Evolutionary conservation across 2,113 vertebrate genomes (phyloP).

Genomic region (Aix galericulata): DNA sequence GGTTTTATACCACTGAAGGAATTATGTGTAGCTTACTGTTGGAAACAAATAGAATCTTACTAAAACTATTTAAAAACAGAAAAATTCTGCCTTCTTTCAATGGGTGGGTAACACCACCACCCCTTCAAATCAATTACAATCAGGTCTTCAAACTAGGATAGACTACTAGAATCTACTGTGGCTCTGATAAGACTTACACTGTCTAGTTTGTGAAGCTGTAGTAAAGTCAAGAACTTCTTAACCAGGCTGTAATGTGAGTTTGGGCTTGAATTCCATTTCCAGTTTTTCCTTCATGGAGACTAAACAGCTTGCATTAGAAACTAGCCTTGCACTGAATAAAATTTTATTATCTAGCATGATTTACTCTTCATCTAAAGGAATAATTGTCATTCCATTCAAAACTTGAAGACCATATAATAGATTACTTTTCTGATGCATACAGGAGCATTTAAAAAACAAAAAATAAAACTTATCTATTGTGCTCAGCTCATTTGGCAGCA

Average conservation of each 20-base stretch:
- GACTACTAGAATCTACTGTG: background rate
- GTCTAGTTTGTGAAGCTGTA: background rate
- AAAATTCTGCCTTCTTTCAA: background rate
- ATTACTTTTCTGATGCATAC: background rate
- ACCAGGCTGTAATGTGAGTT: background rate
- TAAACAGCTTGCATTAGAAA: background rate
- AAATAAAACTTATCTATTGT: fast-evolving
- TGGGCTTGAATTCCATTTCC: background rate
- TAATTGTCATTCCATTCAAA: background rate
- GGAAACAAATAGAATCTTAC: background rate
- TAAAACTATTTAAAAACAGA: background rate
- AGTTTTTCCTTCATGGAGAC: background rate
- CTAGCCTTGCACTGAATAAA: background rate
- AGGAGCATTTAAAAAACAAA: background rate
- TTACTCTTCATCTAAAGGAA: background rate
- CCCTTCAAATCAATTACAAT: background rate
- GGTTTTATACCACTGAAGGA: background rate
- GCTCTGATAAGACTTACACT: background rate
- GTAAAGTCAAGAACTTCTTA: background rate
- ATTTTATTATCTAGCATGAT: background rate
- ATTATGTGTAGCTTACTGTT: background rate
- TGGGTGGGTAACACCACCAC: background rate
- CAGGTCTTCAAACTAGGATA: background rate
- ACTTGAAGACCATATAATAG: background rate
- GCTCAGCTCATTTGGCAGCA: background rate